A percentile compares a stretch with the other conserved stretches of the same genome.
phyloP scores from a whole-genome alignment of 2,113 vertebrate species.

The Tringa solitaria region DNA sequence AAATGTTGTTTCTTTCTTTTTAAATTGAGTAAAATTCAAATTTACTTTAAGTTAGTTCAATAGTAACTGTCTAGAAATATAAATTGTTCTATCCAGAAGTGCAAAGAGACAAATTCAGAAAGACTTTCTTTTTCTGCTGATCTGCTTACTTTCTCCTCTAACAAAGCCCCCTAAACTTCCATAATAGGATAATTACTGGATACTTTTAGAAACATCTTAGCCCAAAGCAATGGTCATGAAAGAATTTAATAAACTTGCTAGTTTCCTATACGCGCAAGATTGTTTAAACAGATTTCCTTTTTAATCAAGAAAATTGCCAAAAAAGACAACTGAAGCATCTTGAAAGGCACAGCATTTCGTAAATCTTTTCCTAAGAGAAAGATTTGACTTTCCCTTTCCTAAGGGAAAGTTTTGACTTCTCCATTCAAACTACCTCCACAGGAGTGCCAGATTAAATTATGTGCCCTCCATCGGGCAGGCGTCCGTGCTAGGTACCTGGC shows the following conservation, averaged over 20 bases:
- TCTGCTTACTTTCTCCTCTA: not conserved
- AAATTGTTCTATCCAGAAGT: not conserved
- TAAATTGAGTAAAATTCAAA: not conserved
- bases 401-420: not conserved
- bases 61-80: not conserved
- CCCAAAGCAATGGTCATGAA: not conserved
- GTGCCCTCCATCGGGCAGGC: fast-evolving
- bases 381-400: too few relatives aligned
- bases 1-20: not conserved
- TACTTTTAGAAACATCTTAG: not conserved
- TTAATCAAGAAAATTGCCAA: not conserved
- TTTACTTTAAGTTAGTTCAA: not conserved
- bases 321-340: not conserved
- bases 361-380: not conserved
- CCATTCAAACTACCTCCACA: not conserved
- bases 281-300: not conserved
- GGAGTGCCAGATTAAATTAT: not conserved
- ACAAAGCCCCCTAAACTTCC: not conserved
- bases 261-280: not conserved
- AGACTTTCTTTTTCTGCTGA: not conserved
- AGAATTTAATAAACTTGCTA: not conserved
- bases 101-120: not conserved
- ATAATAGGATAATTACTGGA: not conserved
- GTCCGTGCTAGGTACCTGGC: not conserved
- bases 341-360: not conserved